Evolutionary conservation across 2,888 invertebrate species (phyloP).

Genomic region (Drosophila gaucha): DNA sequence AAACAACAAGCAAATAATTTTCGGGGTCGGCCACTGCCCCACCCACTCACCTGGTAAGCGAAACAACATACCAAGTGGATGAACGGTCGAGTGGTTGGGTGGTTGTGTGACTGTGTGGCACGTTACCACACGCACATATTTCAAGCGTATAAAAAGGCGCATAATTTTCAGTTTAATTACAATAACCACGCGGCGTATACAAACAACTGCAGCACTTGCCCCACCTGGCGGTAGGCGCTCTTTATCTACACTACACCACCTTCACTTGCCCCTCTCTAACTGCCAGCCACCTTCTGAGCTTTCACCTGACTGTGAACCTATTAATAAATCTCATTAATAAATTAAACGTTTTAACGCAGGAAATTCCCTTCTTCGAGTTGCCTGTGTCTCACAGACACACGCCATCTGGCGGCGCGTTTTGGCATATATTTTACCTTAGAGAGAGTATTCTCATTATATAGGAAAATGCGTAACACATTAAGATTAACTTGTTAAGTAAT

Average conservation of each 20-base stretch:
- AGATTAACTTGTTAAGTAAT: too few species aligned
- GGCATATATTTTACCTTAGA: constrained; percentile 25
- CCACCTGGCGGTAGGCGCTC: background rate
- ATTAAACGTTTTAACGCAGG: constrained; percentile 70
- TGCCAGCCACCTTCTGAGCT: constrained; percentile 28
- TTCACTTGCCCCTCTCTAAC: background rate
- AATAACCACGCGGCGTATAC: constrained; percentile 45
- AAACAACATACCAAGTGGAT: constrained; percentile 25
- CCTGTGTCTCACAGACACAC: constrained; percentile 1
- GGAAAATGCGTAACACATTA: background rate
- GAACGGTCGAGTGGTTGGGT: constrained; percentile 9
- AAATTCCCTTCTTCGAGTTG: constrained; percentile 34
- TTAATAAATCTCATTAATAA: constrained; percentile 80
- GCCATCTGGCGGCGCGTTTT: constrained; percentile 18
- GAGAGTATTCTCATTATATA: background rate
- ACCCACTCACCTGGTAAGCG: background rate
- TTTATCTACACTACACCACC: background rate
- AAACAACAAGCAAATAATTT: constrained; percentile 45
- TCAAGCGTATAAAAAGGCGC: constrained; percentile 60
- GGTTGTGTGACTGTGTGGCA: background rate
- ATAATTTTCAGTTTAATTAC: constrained; percentile 72
- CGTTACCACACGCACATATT: constrained; percentile 21
- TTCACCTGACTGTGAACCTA: constrained; percentile 53
- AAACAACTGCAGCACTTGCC: constrained; percentile 2
- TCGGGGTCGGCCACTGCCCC: constrained; percentile 9